Conservation (phyloP, 2,888 invertebrate genomes). For the Perizoma affinitatum region DNA sequence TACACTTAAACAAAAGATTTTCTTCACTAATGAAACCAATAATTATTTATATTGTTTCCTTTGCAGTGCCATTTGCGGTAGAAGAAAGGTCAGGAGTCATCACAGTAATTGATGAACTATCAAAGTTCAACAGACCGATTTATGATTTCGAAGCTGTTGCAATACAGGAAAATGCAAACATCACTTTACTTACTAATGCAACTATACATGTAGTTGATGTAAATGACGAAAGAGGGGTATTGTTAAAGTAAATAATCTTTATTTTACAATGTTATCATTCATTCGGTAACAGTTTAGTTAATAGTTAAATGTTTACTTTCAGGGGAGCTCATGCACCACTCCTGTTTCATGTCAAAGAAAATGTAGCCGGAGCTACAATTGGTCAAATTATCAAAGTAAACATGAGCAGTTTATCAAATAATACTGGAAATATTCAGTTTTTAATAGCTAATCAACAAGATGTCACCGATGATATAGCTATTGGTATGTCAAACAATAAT, state of each 20-base stretch:
- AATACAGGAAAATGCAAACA: constrained; percentile 83
- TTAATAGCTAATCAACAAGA: constrained; percentile 93
- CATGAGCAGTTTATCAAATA: constrained; percentile 61
- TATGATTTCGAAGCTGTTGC: constrained; percentile 94
- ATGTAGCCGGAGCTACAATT: constrained; percentile 88
- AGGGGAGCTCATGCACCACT: constrained; percentile 89
- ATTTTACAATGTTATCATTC: constrained; percentile 17
- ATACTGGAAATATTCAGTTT: constrained; percentile 85
- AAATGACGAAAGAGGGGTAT: constrained; percentile 87
- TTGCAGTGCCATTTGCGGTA: constrained; percentile 94
- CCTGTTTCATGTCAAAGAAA: constrained; percentile 90
- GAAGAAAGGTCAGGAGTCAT: constrained; percentile 95
- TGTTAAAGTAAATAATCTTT: constrained; percentile 79
- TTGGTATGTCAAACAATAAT: constrained; percentile 75
- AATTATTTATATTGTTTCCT: not conserved
- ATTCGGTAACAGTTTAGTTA: constrained; percentile 7
- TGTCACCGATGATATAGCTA: constrained; percentile 90
- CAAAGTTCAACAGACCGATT: constrained; percentile 86
- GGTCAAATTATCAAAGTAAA: constrained; percentile 88
- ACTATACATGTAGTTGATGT: constrained; percentile 93
- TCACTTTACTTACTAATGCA: constrained; percentile 91
- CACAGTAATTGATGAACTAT: constrained; percentile 90
- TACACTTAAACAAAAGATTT: not conserved
- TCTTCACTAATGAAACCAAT: not conserved
- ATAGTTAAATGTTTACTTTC: constrained; percentile 29